Evolutionary conservation across 2,888 invertebrate genomes (phyloP), one percentile per base, ranked within the genome.

Genomic region (Tyria jacobaeae): DNA sequence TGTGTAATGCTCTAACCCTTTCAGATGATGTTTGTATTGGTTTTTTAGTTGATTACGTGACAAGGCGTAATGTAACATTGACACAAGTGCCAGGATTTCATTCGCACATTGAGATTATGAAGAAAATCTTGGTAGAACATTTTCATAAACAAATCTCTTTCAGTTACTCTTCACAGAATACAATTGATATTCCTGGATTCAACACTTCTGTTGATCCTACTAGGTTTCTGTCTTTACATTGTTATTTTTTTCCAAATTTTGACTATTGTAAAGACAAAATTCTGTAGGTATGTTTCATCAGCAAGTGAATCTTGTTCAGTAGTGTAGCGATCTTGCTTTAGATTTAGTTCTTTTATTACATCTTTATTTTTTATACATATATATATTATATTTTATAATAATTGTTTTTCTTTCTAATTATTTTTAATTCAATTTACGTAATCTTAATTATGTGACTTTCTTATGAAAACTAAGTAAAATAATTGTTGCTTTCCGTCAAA

Each of bases 161-260:
- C 21, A 54, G 54, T 54, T 54, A 47, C 9, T 24, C n/a, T 5
- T 21, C 24, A 21, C 34, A 56, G 1, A 56, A 47, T 31, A 24
- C 24, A 9, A n/a, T 49, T 49, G 24, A 15, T 25, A 17, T 48
- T 17, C 9, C 25, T 17, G 37, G 48, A 2, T 48, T 48, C 25
- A 37, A 48, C 21, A 34, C n/a, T 24, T 24, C 24, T 25, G 17
- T 37, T 14, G 57, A 57, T 57, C 34, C 48, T 12, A 37, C 2
- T 17, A 49, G 57, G 17, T 57, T 57, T 49, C 17, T 57, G n/a
- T 57, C 37, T 25, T n/a, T 57, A 14, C 57, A 57, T 57, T 57
- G 57, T 39, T 37, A 17, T 27, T 47, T 57, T 9, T 57, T 57
- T 25, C 57, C 57, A 6, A 14, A 39, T 39, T 37, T 49, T n/a